Conservation (phyloP, 2,113 vertebrate genomes). For the Lontra canadensis region DNA sequence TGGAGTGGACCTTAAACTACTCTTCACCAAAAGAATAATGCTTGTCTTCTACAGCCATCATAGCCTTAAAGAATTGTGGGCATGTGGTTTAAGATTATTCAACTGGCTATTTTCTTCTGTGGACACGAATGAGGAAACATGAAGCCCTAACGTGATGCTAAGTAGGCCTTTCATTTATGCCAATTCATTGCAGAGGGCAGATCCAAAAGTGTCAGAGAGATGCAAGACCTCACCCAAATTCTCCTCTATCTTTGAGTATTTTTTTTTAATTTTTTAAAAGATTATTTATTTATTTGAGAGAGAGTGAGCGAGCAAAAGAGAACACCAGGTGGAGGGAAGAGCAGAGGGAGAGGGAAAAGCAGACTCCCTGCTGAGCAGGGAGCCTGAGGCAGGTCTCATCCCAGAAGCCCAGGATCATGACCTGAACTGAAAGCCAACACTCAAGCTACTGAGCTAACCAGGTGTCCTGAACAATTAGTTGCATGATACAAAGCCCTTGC, state of each 20-base stretch:
- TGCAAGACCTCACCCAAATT: neutral
- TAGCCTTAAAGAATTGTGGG: neutral
- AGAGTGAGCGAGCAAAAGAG: too few species aligned
- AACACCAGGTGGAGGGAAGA: too few species aligned
- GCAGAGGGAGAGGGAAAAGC: too few species aligned
- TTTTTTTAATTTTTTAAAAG: too few species aligned
- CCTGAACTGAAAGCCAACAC: too few species aligned
- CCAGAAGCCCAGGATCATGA: too few species aligned
- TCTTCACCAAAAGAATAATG: neutral
- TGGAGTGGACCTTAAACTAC: neutral
- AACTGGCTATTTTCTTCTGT: neutral
- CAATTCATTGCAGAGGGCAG: neutral
- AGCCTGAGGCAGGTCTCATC: too few species aligned
- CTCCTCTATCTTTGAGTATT: neutral
- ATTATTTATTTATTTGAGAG: too few species aligned
- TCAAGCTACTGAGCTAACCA: too few species aligned
- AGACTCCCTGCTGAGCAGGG: too few species aligned
- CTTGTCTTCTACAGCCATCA: neutral
- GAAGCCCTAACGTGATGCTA: neutral
- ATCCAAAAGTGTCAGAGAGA: neutral
- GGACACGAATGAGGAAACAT: neutral
- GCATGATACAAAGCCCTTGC: neutral
- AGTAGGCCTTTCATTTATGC: neutral
- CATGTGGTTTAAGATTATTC: neutral
- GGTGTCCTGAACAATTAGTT: neutral